Percentiles rank a stretch among this genome's conserved stretches.
Conservation (phyloP, 2,113 vertebrate genomes). For the Thermophis baileyi region DNA sequence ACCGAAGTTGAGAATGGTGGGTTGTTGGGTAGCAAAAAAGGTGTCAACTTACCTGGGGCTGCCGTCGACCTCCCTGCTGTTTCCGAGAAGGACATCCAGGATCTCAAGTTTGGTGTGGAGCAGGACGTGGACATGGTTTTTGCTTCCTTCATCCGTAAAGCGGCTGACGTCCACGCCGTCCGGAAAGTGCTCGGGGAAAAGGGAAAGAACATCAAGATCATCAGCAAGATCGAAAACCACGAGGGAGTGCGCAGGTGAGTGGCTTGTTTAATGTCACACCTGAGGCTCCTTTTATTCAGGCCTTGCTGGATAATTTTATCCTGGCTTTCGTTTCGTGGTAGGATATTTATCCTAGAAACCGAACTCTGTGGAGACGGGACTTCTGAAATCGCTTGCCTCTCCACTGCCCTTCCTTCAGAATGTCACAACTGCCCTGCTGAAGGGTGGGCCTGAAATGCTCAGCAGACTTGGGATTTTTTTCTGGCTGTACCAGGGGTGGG, state of each 20-base stretch:
- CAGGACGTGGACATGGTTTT: constrained; percentile 98
- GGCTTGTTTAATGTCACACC: rapidly evolving
- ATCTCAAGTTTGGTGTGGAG: constrained; percentile 91
- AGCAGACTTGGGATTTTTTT: background rate
- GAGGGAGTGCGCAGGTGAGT: constrained; percentile 91
- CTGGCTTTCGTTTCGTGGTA: rapidly evolving
- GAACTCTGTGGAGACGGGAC: background rate
- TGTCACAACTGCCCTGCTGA: background rate
- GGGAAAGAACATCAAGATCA: constrained; percentile 95
- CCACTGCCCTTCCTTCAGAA: background rate
- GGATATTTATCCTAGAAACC: background rate
- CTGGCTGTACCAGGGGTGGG: too few relatives aligned
- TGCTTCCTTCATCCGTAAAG: constrained; percentile 97
- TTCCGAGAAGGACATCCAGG: constrained; percentile 91
- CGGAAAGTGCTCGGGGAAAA: constrained; percentile 90
- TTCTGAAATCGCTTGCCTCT: background rate
- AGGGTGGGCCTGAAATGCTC: background rate
- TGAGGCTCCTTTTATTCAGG: background rate
- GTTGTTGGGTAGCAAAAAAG: constrained; percentile 93
- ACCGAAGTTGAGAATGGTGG: constrained; percentile 91
- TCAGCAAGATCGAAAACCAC: constrained; percentile 98
- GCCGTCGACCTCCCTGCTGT: constrained; percentile 91
- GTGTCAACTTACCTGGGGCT: constrained; percentile 91
- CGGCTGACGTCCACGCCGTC: constrained; percentile 87
- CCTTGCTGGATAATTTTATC: background rate